Conservation (phyloP, 2,888 invertebrate genomes). For the Xanthostigma xanthostigma region DNA sequence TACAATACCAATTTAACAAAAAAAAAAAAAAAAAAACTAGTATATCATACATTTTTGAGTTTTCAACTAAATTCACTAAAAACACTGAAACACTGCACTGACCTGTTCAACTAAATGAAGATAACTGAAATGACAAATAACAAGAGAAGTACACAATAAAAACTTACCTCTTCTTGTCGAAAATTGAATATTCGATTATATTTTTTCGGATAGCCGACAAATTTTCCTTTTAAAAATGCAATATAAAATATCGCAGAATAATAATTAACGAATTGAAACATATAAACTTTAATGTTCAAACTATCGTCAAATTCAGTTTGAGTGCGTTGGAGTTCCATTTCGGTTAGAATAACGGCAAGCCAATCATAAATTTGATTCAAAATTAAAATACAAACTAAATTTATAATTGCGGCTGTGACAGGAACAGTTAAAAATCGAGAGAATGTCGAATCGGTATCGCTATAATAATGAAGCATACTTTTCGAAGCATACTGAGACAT, state of each 20-base stretch:
- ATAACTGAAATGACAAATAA: too few relatives aligned
- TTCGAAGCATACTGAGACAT: slow-evolving; percentile 48
- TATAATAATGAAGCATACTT: slow-evolving; percentile 33
- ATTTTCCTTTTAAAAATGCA: slow-evolving; percentile 61
- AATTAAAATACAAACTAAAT: slow-evolving; percentile 59
- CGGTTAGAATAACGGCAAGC: slow-evolving; percentile 51
- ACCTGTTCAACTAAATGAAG: too few relatives aligned
- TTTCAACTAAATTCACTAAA: too few relatives aligned
- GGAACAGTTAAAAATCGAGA: slow-evolving; percentile 54
- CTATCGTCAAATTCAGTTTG: slow-evolving; percentile 80
- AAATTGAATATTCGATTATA: slow-evolving; percentile 57
- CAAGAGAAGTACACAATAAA: background rate
- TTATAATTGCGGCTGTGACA: slow-evolving; percentile 60
- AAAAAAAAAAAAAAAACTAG: too few relatives aligned
- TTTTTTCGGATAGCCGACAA: slow-evolving; percentile 62
- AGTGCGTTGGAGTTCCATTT: slow-evolving; percentile 60
- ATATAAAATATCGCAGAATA: slow-evolving; percentile 82
- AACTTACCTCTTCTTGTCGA: slow-evolving; percentile 50
- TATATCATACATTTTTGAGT: too few relatives aligned
- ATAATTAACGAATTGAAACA: slow-evolving; percentile 81
- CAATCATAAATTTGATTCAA: slow-evolving; percentile 54
- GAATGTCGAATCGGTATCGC: slow-evolving; percentile 30
- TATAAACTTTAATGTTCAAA: slow-evolving; percentile 70
- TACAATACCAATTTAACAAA: too few relatives aligned
- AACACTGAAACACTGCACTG: too few relatives aligned